phyloP scores from a whole-genome alignment of 2,113 vertebrate genomes.

The Tychaedon coryphoeus region DNA sequence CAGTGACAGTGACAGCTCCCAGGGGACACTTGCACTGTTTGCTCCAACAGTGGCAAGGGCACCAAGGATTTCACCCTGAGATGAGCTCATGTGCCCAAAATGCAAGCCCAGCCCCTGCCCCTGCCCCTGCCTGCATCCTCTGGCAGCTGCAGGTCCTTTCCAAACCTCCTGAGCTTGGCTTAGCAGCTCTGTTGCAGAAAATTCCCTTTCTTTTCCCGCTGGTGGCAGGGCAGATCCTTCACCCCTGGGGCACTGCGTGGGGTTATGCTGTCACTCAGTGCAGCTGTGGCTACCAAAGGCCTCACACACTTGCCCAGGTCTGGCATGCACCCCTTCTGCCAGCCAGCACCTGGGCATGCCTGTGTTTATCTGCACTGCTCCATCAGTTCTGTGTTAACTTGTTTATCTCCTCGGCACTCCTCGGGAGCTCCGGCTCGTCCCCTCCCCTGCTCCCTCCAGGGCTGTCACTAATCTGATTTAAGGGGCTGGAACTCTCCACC shows the following conservation, averaged over 20 bases:
- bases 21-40: not conserved
- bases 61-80: not conserved
- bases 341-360: not conserved
- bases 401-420: constrained; percentile 4
- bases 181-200: too few relatives aligned
- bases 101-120: not conserved
- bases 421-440: not conserved
- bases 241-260: too few relatives aligned
- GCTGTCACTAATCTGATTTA: constrained; percentile 13
- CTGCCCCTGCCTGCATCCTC: rapidly evolving
- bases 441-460: not conserved
- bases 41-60: not conserved
- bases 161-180: not conserved
- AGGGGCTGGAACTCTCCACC: not conserved
- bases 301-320: not conserved
- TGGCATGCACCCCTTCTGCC: not conserved
- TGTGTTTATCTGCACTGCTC: not conserved
- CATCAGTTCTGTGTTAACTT: constrained; percentile 19
- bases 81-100: not conserved
- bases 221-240: too few relatives aligned
- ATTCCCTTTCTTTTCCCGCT: too few relatives aligned
- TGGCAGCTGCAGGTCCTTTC: not conserved
- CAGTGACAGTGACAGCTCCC: not conserved
- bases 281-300: not conserved
- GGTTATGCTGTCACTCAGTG: too few relatives aligned